phyloP scores from a whole-genome alignment of 2,888 invertebrate genomes.

The Lithosia quadra region DNA sequence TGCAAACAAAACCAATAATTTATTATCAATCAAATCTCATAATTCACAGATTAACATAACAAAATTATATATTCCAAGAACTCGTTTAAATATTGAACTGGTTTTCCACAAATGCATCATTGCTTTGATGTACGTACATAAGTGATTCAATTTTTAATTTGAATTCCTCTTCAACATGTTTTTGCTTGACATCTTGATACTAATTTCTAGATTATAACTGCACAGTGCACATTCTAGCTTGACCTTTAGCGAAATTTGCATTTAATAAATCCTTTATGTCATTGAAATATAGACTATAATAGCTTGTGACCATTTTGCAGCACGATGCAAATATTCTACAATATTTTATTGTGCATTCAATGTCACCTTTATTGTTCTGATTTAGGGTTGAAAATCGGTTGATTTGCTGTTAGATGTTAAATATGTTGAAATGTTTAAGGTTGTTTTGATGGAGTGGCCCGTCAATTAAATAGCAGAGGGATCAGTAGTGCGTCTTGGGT shows the following conservation, averaged over 20 bases:
- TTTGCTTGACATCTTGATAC: constrained; percentile 68
- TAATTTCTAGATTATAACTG: constrained; percentile 74
- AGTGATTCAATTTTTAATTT: background rate
- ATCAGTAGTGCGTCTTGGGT: constrained; percentile 70
- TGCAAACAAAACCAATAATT: constrained; percentile 32
- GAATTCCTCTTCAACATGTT: constrained; percentile 31
- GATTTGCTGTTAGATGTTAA: constrained; percentile 22
- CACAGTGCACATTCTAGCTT: constrained; percentile 62
- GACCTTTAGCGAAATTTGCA: constrained; percentile 35
- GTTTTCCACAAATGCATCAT: constrained; percentile 35
- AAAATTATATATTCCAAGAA: constrained; percentile 26
- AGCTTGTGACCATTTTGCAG: constrained; percentile 48
- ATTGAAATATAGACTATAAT: constrained; percentile 50
- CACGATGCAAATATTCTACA: constrained; percentile 59
- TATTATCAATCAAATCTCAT: constrained; percentile 20
- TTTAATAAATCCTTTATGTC: constrained; percentile 29
- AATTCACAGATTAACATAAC: constrained; percentile 42
- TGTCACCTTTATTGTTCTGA: constrained; percentile 39
- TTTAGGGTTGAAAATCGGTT: constrained; percentile 60
- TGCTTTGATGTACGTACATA: constrained; percentile 11
- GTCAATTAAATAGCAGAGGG: constrained; percentile 83
- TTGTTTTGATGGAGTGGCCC: constrained; percentile 84
- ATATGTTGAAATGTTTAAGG: constrained; percentile 68
- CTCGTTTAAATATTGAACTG: constrained; percentile 24
- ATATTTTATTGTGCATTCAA: constrained; percentile 55